phyloP scores from a whole-genome alignment of 2,113 vertebrate species.

The Campylorhamphus procurvoides region DNA sequence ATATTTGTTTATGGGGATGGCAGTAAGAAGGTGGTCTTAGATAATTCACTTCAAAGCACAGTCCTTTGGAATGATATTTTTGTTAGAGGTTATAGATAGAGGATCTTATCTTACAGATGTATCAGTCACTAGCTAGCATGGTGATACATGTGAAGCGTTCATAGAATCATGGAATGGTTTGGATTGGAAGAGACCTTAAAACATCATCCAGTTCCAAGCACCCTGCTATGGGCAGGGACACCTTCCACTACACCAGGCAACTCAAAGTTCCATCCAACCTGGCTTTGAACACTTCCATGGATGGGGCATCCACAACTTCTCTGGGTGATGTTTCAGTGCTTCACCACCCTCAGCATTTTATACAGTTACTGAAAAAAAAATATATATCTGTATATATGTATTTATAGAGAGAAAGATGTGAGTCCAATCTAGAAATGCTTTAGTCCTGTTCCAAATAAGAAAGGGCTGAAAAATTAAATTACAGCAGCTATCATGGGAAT shows the following conservation, averaged over 20 bases:
- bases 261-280: neutral
- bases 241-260: neutral
- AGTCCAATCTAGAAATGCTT: neutral
- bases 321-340: neutral
- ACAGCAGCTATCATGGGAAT: rapidly evolving
- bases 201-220: neutral
- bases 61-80: neutral
- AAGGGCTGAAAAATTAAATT: neutral
- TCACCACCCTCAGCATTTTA: neutral
- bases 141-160: neutral
- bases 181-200: neutral
- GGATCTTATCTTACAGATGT: neutral
- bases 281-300: neutral
- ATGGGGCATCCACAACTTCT: neutral
- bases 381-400: rapidly evolving
- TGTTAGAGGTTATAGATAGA: neutral
- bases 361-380: neutral
- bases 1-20: neutral
- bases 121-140: neutral
- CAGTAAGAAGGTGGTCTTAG: neutral
- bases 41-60: neutral
- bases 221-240: neutral
- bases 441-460: neutral
- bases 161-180: neutral
- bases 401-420: neutral